These are phyloP conservation scores for Heliconius charithonia DNA, from an alignment of 2,888 invertebrate genomes.

Conservation along the genomic window DNA sequence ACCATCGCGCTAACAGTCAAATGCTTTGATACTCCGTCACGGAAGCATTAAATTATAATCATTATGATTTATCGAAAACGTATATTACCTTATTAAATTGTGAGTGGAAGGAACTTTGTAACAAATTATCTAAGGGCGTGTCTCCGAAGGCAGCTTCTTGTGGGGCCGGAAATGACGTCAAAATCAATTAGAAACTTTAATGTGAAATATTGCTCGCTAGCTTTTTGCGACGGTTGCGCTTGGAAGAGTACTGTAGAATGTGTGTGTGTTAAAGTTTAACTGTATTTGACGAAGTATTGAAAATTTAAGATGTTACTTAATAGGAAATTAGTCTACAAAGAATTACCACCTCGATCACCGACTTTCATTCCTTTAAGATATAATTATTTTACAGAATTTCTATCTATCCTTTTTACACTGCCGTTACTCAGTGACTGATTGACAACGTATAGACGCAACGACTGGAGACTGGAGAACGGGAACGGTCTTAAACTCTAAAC, in stretches of 20 bases:
- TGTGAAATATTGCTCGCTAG: conserved; percentile 4
- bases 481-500: no score
- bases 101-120: conserved; percentile 8
- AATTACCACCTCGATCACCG: no score
- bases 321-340: no score
- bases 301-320: no score
- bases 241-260: not conserved
- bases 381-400: no score
- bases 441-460: no score
- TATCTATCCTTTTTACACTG: no score
- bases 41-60: not conserved
- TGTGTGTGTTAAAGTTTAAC: no score
- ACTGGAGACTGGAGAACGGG: no score
- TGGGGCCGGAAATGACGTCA: conserved; percentile 15
- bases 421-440: no score
- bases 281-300: no score
- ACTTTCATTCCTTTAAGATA: no score
- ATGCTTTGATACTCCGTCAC: not conserved
- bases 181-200: conserved; percentile 25
- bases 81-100: conserved; percentile 15
- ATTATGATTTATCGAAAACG: conserved; percentile 10
- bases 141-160: conserved; percentile 8
- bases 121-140: conserved; percentile 23
- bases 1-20: not conserved
- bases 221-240: not conserved